Conservation (phyloP, 2,113 vertebrate species). For the Tricholaema leucomelas region DNA sequence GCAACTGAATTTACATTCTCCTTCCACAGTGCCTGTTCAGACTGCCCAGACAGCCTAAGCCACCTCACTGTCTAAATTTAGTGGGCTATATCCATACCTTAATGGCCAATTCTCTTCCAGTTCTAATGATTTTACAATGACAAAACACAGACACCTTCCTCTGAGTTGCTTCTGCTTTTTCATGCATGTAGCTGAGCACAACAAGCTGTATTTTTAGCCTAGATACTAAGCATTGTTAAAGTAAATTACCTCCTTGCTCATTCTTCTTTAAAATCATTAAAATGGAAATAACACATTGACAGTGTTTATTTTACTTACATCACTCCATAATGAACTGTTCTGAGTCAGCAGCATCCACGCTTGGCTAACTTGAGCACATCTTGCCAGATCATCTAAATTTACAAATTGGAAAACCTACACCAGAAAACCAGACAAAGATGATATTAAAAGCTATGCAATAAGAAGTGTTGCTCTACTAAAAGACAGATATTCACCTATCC, state of each 20-base stretch:
- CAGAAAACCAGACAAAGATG: slow-evolving; percentile 13
- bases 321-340: slow-evolving; percentile 62
- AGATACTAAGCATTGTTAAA: background rate
- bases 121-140: background rate
- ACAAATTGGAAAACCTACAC: slow-evolving; percentile 67
- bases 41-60: background rate
- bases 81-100: background rate
- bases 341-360: slow-evolving; percentile 69
- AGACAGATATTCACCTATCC: background rate
- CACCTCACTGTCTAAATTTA: background rate
- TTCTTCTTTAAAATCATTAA: background rate
- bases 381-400: slow-evolving; percentile 61
- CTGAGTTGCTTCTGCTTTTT: background rate
- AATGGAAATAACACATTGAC: background rate
- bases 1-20: background rate
- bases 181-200: background rate
- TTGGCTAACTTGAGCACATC: slow-evolving; percentile 67
- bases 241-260: background rate
- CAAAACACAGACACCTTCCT: background rate
- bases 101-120: background rate
- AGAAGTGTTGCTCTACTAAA: background rate
- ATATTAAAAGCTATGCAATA: background rate
- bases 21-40: background rate
- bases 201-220: background rate
- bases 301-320: slow-evolving; percentile 50